Evolutionary conservation across 2,888 invertebrate species (phyloP).

Genomic region (Dione juno): DNA sequence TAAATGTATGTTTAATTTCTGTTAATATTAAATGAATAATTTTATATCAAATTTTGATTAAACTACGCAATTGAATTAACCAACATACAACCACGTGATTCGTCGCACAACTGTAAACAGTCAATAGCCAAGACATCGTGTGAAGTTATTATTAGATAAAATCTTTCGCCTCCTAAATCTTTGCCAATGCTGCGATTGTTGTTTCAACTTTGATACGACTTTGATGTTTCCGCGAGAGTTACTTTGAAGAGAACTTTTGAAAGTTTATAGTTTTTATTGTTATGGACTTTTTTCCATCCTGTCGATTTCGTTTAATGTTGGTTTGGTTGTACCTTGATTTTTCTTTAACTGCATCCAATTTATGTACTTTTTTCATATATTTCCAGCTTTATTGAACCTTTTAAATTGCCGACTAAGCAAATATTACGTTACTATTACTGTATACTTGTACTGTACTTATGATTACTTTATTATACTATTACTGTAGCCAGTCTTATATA

Average conservation of each 20-base stretch:
- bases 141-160: conserved; percentile 33
- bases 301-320: conserved; percentile 16
- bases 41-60: background rate
- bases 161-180: conserved; percentile 23
- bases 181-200: conserved; percentile 29
- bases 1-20: too few relatives aligned
- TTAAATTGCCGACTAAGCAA: too few relatives aligned
- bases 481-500: too few relatives aligned
- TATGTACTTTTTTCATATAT: background rate
- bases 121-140: conserved; percentile 4
- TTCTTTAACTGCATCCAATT: background rate
- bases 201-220: conserved; percentile 38
- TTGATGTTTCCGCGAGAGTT: conserved; percentile 32
- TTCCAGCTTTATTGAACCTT: background rate
- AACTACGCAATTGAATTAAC: background rate
- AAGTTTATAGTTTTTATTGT: conserved; percentile 27
- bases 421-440: too few relatives aligned
- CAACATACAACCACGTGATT: background rate
- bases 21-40: too few relatives aligned
- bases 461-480: too few relatives aligned
- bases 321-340: conserved; percentile 6
- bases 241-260: conserved; percentile 21
- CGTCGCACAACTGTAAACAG: background rate
- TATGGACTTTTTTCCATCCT: conserved; percentile 8
- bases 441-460: too few relatives aligned